phyloP scores from a whole-genome alignment of 2,113 vertebrate genomes.

The Brachypteracias leptosomus region DNA sequence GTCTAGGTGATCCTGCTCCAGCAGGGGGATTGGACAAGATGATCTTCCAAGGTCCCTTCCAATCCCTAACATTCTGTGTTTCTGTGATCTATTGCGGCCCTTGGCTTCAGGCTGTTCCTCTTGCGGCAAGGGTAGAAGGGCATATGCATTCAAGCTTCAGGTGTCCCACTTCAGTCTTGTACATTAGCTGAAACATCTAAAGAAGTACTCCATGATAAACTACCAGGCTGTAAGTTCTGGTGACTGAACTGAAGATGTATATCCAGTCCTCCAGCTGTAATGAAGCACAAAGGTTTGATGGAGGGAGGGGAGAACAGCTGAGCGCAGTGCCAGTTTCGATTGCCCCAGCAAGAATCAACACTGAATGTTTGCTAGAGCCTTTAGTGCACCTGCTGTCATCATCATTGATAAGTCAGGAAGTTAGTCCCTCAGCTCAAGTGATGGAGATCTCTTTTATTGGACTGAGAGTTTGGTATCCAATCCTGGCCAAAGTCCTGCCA shows the following conservation, averaged over 20 bases:
- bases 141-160: rapidly evolving
- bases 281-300: not conserved
- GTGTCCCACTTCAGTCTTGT: not conserved
- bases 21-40: too few species aligned
- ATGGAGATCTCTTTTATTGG: not conserved
- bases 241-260: not conserved
- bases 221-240: not conserved
- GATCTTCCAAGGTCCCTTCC: too few species aligned
- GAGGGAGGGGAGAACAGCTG: not conserved
- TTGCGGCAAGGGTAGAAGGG: not conserved
- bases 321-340: not conserved
- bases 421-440: not conserved
- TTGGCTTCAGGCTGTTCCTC: not conserved
- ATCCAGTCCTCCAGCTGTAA: not conserved
- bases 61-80: too few species aligned
- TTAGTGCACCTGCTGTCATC: not conserved
- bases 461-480: not conserved
- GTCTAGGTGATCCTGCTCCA: too few species aligned
- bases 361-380: not conserved
- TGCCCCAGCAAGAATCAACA: not conserved
- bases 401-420: not conserved
- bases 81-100: not conserved
- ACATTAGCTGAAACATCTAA: not conserved
- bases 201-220: not conserved
- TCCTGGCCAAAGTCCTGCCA: not conserved